A percentile compares a stretch with the other conserved stretches of the same genome.
Conservation (phyloP, 2,888 invertebrate genomes). For the Nymphalis c-album region DNA sequence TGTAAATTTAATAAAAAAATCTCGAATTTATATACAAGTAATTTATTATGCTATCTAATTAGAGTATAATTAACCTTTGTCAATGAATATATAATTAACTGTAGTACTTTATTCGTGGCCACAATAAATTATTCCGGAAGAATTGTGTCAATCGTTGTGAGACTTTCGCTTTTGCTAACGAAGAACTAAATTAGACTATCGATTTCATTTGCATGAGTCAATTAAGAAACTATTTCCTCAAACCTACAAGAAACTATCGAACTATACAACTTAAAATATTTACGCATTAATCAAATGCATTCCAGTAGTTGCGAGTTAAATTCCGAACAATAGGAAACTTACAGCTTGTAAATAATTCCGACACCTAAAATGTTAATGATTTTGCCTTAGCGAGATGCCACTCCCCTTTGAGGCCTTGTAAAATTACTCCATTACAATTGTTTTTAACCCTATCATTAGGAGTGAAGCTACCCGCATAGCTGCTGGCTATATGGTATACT, state of each 20-base stretch:
- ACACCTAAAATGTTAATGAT: conserved; percentile 6
- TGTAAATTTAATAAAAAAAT: too few relatives aligned
- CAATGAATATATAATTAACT: not conserved
- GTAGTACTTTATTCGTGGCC: conserved; percentile 13
- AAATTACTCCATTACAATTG: conserved; percentile 50
- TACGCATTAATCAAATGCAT: conserved; percentile 8
- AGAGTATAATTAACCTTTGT: too few relatives aligned
- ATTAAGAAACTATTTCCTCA: conserved; percentile 34
- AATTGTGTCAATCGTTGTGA: conserved; percentile 28
- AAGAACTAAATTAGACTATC: conserved; percentile 35
- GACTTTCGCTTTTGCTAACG: conserved; percentile 38
- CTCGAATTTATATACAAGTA: too few relatives aligned
- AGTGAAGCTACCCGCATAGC: conserved; percentile 55
- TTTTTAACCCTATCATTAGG: conserved; percentile 75
- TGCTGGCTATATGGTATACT: conserved; percentile 61
- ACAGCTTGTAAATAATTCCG: conserved; percentile 6
- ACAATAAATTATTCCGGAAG: conserved; percentile 31
- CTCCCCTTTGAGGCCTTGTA: conserved; percentile 10
- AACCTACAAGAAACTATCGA: conserved; percentile 4
- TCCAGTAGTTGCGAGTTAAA: not conserved
- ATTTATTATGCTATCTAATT: too few relatives aligned
- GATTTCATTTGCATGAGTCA: conserved; percentile 43
- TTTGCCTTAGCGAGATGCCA: conserved; percentile 4
- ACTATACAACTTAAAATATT: conserved; percentile 2
- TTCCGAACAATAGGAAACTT: conserved; percentile 6